Evolutionary conservation across 2,797 vertebrate species (phyloP), one percentile per base, ranked within the genome.

Genomic region (Etheostoma perlongum): DNA sequence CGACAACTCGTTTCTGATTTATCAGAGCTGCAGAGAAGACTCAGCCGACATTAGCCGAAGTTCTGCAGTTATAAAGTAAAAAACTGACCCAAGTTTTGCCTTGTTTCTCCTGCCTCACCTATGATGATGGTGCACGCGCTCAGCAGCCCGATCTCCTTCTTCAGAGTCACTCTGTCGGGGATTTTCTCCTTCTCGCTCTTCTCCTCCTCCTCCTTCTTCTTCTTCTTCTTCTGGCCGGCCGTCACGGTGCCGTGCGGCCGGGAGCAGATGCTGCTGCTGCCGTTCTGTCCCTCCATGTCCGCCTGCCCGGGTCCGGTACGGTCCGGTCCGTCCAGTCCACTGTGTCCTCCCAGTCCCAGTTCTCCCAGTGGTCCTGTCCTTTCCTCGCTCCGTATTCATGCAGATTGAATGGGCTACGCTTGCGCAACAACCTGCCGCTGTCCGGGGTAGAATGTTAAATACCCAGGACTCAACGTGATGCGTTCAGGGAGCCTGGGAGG

Each of bases 81-180:
- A 16, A 9, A 14, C 52, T 60, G 60, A n/a, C 55, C 59, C 48
- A 12, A 67, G 63, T 36, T 57, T 36, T 51, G 6, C 11, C 30
- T 30, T 80, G 2, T 60, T 9, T 72, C 74, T 67, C 49, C 71
- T 63, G 67, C 67, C 96, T 96, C 93, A 99, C 97, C 97, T 88
- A 99, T 96, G 81, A 99, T 98, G 94, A 99, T 98, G 90, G 96
- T 96, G 94, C 97, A 98, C 30, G 97, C 97, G 92, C 97, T 99
- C 87, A 98, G 76, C 69, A 99, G 94, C 81, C 97, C 97, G 78
- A 99, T 98, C 93, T 99, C 97, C 93, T 99, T 98, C 94, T 98
- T 98, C 66, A 99, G 95, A 10, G 96, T 92, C 85, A 98, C 97
- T 25, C 96, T 93, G 72, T 96, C 97, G 1, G 93, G 83, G 81